Percentiles rank a stretch among this genome's conserved stretches.
Evolutionary conservation across 1,140 invertebrate species (phyloP).

Genomic region (Drosophila hydei): DNA sequence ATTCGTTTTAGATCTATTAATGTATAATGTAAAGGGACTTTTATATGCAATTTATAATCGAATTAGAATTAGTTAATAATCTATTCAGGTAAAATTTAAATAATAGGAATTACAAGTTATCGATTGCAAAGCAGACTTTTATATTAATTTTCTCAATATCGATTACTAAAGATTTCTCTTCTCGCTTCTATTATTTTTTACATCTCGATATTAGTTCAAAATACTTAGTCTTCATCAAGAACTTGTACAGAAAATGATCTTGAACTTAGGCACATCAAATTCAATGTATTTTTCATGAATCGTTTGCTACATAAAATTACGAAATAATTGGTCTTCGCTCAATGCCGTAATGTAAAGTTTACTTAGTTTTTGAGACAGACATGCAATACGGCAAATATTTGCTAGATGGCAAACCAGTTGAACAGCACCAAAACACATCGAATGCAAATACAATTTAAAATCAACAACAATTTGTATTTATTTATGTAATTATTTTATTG

Average conservation of each 20-base stretch:
- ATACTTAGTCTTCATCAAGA: too few species aligned
- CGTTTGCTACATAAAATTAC: conserved; percentile 3
- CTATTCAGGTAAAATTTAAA: too few species aligned
- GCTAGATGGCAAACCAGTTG: conserved; percentile 28
- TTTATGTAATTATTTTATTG: conserved; percentile 30
- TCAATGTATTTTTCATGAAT: neutral
- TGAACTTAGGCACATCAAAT: neutral
- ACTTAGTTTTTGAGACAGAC: conserved; percentile 4
- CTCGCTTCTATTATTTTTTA: too few species aligned
- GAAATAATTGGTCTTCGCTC: conserved; percentile 29
- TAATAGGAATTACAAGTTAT: too few species aligned
- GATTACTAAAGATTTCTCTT: too few species aligned
- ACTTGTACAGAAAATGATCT: neutral
- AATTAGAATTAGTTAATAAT: too few species aligned
- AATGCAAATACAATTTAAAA: conserved; percentile 20
- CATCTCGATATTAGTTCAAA: too few species aligned
- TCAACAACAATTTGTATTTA: conserved; percentile 13
- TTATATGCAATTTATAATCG: neutral
- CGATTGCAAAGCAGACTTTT: too few species aligned
- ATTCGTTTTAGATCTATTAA: neutral
- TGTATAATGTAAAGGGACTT: too few species aligned
- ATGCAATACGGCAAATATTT: conserved; percentile 36
- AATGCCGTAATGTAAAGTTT: conserved; percentile 21
- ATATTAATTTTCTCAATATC: too few species aligned
- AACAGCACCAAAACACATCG: conserved; percentile 3